Base-by-base conservation (phyloP, 2,797 vertebrate species). In the Poeciliopsis presidionis region DNA sequence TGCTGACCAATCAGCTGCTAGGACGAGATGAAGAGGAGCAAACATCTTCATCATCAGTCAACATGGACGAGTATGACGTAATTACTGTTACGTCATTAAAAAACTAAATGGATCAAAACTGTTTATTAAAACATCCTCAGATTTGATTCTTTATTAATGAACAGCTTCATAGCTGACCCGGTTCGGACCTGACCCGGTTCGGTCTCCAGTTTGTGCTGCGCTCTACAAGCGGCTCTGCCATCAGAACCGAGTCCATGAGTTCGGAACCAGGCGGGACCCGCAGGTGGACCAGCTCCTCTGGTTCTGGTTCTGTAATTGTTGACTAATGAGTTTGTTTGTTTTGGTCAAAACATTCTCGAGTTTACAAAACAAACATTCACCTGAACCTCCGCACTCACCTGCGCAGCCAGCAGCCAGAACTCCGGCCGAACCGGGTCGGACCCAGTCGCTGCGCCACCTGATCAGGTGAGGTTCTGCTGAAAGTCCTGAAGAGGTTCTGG, bases 271-370 rank as follows among this genome's bases (percentile, higher is more conserved):
- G 12, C 8, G n/a, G n/a, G 55, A 59, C 55, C n/a, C 25, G 11
- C n/a, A 59, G 55, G 12, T 59, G 25, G 55, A 30, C 12, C 55
- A 5, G 12, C 4, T 28, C 13, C 55, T 59, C 55, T 51, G 47
- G 43, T n/a, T 33, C 55, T 51, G 12, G 82, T 74, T 75, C 81
- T 88, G 49, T 91, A 82, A 90, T 89, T 84, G 87, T 89, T 92
- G 92, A 92, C 83, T 83, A 89, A 89, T 91, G 85, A 89, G 76
- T 84, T 86, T 92, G 81, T 93, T 91, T 92, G 90, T 92, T 94
- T 92, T 88, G 81, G 91, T 83, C 86, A 63, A 90, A 92, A 93
- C 89, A 93, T 4, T 51, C 22, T 61, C 70, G 55, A 91, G 88
- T 93, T 91, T 85, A 81, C 73, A 92, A 79, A 90, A 92, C 88